phyloP scores from a whole-genome alignment of 2,113 vertebrate species.

The Tetrax tetrax region DNA sequence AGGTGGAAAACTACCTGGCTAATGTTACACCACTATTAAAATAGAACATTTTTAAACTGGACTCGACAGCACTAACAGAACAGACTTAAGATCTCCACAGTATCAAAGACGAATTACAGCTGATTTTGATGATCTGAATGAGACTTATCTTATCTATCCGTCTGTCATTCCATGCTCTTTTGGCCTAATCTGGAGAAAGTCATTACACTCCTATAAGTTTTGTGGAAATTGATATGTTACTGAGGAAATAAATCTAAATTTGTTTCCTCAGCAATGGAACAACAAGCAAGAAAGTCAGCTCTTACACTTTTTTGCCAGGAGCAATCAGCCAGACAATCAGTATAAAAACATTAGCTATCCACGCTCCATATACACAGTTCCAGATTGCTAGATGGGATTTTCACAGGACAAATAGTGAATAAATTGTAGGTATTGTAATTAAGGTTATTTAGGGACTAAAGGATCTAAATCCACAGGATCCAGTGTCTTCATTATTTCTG shows the following conservation, averaged over 20 bases:
- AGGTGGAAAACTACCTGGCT: not conserved
- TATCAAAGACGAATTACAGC: not conserved
- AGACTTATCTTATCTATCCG: not conserved
- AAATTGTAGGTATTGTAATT: not conserved
- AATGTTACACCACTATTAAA: rapidly evolving
- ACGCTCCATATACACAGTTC: not conserved
- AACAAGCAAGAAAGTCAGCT: not conserved
- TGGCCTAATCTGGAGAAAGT: not conserved
- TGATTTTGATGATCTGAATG: not conserved
- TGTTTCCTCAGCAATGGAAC: not conserved
- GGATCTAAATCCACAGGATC: not conserved
- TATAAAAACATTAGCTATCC: not conserved
- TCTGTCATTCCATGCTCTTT: not conserved
- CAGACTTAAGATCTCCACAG: not conserved
- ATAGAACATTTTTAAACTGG: not conserved
- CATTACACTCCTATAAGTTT: not conserved
- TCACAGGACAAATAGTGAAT: not conserved
- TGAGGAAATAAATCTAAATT: not conserved
- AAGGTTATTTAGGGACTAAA: not conserved
- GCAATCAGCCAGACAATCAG: not conserved
- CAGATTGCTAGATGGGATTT: not conserved
- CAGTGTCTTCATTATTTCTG: not conserved
- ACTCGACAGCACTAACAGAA: not conserved
- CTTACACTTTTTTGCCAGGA: not conserved
- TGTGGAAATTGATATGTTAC: not conserved